Evolutionary conservation across 2,888 invertebrate species (phyloP).

Genomic region (Barypeithes pellucidus): DNA sequence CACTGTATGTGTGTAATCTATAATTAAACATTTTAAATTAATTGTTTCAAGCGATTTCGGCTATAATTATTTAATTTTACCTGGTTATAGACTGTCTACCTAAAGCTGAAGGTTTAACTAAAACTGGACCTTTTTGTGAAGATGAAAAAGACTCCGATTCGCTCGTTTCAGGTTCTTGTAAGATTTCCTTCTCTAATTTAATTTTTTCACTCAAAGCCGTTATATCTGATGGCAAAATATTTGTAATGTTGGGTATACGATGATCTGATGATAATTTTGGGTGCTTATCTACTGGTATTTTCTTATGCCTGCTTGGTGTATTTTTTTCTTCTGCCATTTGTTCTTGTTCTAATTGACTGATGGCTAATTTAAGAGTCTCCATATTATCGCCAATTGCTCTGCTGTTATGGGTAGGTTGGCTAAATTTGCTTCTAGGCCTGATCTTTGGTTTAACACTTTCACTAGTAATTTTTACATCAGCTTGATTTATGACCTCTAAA

Average conservation of each 20-base stretch:
- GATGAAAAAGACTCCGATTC: neutral
- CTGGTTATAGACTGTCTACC: conserved; percentile 58
- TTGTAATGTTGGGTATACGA: neutral
- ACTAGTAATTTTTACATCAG: conserved; percentile 9
- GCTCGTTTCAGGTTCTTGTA: conserved; percentile 7
- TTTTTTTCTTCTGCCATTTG: conserved; percentile 5
- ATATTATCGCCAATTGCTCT: neutral
- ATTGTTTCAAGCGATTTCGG: too few species aligned
- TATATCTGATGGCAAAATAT: neutral
- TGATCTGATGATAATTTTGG: neutral
- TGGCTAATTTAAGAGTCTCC: conserved; percentile 29
- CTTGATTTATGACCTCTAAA: conserved; percentile 28
- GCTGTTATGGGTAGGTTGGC: conserved; percentile 28
- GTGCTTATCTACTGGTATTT: neutral
- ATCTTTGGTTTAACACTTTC: conserved; percentile 34
- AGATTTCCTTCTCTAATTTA: conserved; percentile 18
- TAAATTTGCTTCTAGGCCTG: conserved; percentile 48
- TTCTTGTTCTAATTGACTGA: conserved; percentile 26
- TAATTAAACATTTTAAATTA: too few species aligned
- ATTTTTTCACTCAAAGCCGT: neutral
- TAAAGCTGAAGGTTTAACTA: conserved; percentile 56
- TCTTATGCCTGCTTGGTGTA: neutral
- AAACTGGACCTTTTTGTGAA: neutral
- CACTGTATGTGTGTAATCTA: too few species aligned
- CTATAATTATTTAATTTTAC: conserved; percentile 46